Base-by-base conservation (phyloP, 2,113 vertebrate genomes). In the Collichthys lucidus region DNA sequence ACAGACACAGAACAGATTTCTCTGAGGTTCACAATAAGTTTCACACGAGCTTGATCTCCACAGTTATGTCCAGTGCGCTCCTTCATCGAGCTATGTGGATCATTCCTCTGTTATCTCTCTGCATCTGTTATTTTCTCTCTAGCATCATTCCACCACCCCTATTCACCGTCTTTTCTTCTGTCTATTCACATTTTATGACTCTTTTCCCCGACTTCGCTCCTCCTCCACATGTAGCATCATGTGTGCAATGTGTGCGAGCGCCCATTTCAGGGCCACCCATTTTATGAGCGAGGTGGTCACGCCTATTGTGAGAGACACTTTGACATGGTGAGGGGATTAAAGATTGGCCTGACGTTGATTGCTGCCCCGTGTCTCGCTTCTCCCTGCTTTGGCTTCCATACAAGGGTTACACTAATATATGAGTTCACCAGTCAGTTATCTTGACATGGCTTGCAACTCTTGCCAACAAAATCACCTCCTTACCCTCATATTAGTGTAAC, bases 221-320 rank as follows among this genome's bases (percentile, higher is more conserved):
- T 66, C 49, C 8, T 71, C 70, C 64, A 77, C 67, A 0, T 47
- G 40, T 62, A 95, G 93, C 94, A 95, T 77, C 93, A 94, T 57
- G 93, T 95, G 42, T 95, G 94, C 76, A 83, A 93, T 57, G 83
- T 94, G 47, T 95, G 94, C 40, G 94, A 94, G 89, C 92, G 93
- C 29, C 88, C 93, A 0, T 95, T 95, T 92, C 93, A 94, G 77
- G 94, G 94, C 65, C 93, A 95, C 81, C 92, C 92, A 0, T 94
- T 91, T 89, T 94, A 87, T 85, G 93, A 94, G 74, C 93, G 94
- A 70, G 87, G 81, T 20, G 93, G 93, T 24, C 94, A 22, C 3
- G 91, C 92, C 79, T 95, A 94, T 89, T 95, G 94, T 67, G 92
- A 94, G 80, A 93, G 82, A 79, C 94, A 94, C 89, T 95, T 94